Base-by-base conservation (phyloP, 2,113 vertebrate genomes). In the Apistogramma diplotaenia region DNA sequence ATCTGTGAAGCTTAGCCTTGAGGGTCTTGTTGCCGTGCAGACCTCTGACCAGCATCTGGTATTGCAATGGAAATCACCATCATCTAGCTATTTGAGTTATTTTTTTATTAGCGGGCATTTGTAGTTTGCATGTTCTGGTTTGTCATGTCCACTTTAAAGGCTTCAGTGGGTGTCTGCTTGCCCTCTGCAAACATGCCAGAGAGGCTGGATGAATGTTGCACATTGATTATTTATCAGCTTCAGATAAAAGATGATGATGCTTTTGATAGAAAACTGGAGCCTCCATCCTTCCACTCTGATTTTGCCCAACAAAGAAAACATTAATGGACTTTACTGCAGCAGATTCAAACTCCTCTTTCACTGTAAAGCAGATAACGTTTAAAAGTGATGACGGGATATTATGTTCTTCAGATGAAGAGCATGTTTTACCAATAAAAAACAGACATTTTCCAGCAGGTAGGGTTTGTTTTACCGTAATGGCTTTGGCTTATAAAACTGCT, bases 1-100 rank as follows among this genome's bases (percentile, higher is more conserved):
- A 58, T 78, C 59, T 79, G 71, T 46, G 65, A 65, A 73, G 12
- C 65, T 65, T 2, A 6, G 35, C 74, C 67, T 75, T 23, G 9
- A 72, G 87, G 40, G 75, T 31, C 78, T 79, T 59, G 72, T 84
- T 86, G 62, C 81, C 27, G 74, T 51, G 79, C 78, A 62, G 75
- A 74, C 37, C 35, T 54, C 37, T 27, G 83, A 56, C 12, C 55
- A 55, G 51, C 35, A 51, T 29, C 7, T 27, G 43, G n/a, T 70
- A 51, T 51, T 70, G 65, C 43, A 19, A 43, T 49, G 12, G 9
- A 60, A 76, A 59, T 60, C 2, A 72, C 27, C 51, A 55, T 37
- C n/a, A 4, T 55, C 11, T 51, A 73, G 70, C 70, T 57, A 46
- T 74, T 73, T 35, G 49, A 73, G 51, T n/a, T 56, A 43, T 74